Base-by-base conservation (phyloP, 2,888 invertebrate species). In the Agriopis leucophaearia region DNA sequence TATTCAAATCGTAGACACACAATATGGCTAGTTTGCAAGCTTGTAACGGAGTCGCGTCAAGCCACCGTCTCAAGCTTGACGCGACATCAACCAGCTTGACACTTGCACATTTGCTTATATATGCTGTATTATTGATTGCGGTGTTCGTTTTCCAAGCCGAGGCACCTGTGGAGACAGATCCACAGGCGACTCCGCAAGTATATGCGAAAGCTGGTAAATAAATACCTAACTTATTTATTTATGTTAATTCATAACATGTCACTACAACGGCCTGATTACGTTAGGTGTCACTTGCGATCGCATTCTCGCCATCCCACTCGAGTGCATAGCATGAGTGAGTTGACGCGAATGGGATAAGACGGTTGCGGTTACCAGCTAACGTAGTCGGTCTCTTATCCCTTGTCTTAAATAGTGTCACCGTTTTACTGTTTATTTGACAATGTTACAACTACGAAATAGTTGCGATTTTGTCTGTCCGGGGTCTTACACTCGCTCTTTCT, bases 131-230 rank as follows among this genome's bases (percentile, higher is more conserved):
- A 64, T 47, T 64, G 58, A 62, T 42, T 36, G 9, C 57, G 47
- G 42, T 67, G 35, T 67, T 63, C 58, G 52, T 66, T 66, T 67
- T 67, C 62, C 47, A 54, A 69, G 68, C 59, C 47, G 68, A 69
- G 60, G 56, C 56, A 51, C 64, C 63, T 64, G 68, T 60, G 68
- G 68, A 60, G 55, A 60, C 56, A 64, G n/a, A 56, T 60, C 64
- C 64, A 64, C 68, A 69, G 64, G 68, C 68, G 64, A 59, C 64
- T 69, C 64, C 64, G 64, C 60, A 64, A 60, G n/a, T 59, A 47
- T 54, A 55, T 55, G 54, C 56, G 62, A 16, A 27, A 42, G 59
- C 63, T 38, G 55, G 54, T 69, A 69, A 69, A 54, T 63, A 63
- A 66, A 27, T 35, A 56, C 50, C 27, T 57, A 47, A 44, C 27